Evolutionary conservation across 1,140 invertebrate species (phyloP).

Genomic region (Halictus rubicundus): DNA sequence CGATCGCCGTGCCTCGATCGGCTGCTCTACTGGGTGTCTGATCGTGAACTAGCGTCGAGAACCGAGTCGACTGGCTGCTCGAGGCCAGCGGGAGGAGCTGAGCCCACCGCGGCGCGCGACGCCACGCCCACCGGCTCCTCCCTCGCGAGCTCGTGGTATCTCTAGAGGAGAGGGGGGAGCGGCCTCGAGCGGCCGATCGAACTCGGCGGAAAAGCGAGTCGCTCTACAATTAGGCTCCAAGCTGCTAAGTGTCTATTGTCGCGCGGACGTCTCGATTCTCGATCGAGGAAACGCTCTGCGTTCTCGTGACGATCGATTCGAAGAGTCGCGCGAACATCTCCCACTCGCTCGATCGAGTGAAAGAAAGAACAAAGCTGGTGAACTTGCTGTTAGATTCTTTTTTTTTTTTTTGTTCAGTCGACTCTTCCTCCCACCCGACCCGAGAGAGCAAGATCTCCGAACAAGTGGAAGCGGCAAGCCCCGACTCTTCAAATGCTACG

Average conservation of each 20-base stretch:
- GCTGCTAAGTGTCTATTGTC: neutral
- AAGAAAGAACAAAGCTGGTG: too few species aligned
- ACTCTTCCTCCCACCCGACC: neutral
- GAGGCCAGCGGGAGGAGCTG: neutral
- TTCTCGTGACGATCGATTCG: conserved; percentile 58
- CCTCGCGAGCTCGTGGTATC: neutral
- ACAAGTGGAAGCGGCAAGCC: neutral
- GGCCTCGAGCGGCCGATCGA: neutral
- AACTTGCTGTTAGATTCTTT: too few species aligned
- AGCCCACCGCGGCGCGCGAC: neutral
- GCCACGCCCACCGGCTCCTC: neutral
- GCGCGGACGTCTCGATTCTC: neutral
- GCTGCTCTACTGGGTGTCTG: neutral
- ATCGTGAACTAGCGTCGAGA: neutral
- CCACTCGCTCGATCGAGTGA: neutral
- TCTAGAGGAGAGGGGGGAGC: neutral
- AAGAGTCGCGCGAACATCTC: conserved; percentile 30
- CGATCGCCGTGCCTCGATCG: neutral
- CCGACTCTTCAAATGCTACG: conserved; percentile 48
- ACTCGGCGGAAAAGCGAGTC: neutral
- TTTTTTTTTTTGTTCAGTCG: too few species aligned
- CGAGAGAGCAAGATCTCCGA: neutral
- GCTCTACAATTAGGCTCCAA: neutral
- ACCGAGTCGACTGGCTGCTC: neutral
- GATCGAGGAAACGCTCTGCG: conserved; percentile 32